phyloP scores from a whole-genome alignment of 2,113 vertebrate species.

The Colius striatus region DNA sequence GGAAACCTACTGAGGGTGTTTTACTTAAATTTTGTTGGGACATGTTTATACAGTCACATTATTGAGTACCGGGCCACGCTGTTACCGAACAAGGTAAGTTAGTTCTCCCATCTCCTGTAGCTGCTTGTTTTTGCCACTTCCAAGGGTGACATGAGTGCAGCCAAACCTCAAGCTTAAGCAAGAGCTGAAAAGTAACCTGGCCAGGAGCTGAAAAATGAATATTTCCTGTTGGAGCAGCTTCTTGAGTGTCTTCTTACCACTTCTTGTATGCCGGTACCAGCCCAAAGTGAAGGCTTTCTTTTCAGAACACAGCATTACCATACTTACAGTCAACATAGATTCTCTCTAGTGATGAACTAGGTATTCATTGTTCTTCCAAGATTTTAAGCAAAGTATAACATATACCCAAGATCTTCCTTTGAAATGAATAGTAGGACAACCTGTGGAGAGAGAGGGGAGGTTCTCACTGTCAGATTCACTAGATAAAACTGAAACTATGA shows the following conservation, averaged over 20 bases:
- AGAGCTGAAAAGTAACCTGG: background rate
- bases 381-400: background rate
- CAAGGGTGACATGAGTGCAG: background rate
- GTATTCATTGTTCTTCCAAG: background rate
- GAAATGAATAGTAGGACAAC: background rate
- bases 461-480: background rate
- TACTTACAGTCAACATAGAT: background rate
- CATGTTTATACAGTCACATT: background rate
- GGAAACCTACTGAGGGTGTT: background rate
- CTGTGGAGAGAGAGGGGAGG: background rate
- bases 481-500: slow-evolving; percentile 1
- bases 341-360: background rate
- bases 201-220: background rate
- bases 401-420: background rate
- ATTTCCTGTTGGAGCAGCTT: background rate
- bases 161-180: background rate
- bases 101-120: background rate
- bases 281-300: background rate
- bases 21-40: background rate
- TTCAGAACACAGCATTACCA: background rate
- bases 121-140: background rate
- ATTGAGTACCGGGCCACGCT: background rate
- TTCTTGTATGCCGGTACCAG: background rate
- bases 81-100: background rate
- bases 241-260: background rate